phyloP scores from a whole-genome alignment of 1,140 invertebrate species.

The Pygmarrhopalites habei region DNA sequence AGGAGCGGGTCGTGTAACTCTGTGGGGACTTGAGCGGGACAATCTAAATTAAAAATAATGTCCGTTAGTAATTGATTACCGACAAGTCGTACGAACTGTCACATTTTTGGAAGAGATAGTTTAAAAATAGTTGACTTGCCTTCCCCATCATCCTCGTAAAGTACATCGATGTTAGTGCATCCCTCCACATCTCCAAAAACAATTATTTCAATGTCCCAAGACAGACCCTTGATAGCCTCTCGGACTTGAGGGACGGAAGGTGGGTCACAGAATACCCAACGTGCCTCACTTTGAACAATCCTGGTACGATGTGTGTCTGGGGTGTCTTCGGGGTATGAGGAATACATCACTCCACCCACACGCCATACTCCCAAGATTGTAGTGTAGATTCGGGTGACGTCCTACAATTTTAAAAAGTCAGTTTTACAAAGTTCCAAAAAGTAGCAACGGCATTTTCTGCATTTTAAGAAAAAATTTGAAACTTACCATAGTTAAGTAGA shows the following conservation, averaged over 20 bases:
- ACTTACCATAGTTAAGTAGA: constrained; percentile 34
- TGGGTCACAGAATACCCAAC: constrained; percentile 28
- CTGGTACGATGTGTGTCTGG: constrained; percentile 14
- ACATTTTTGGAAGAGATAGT: too few relatives aligned
- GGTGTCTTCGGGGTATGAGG: constrained; percentile 38
- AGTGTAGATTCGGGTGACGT: constrained; percentile 33
- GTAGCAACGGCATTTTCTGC: neutral
- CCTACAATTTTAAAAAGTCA: too few relatives aligned
- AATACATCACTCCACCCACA: constrained; percentile 32
- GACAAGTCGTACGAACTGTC: too few relatives aligned
- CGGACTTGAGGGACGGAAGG: neutral
- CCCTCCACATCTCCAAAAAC: constrained; percentile 19
- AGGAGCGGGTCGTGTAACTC: constrained; percentile 30
- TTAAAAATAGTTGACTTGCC: constrained; percentile 6
- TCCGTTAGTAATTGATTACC: too few relatives aligned
- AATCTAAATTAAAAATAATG: constrained; percentile 12
- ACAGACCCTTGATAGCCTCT: neutral
- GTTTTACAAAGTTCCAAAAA: too few relatives aligned
- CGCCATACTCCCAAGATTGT: constrained; percentile 35
- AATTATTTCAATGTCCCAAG: constrained; percentile 28
- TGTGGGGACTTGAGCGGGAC: constrained; percentile 11
- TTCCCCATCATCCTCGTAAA: constrained; percentile 31
- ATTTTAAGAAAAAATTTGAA: neutral
- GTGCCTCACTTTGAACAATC: constrained; percentile 6
- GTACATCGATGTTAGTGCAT: constrained; percentile 24